These are phyloP conservation scores for Notodonta ziczac DNA, from an alignment of 2,888 invertebrate genomes.

Conservation along the genomic window DNA sequence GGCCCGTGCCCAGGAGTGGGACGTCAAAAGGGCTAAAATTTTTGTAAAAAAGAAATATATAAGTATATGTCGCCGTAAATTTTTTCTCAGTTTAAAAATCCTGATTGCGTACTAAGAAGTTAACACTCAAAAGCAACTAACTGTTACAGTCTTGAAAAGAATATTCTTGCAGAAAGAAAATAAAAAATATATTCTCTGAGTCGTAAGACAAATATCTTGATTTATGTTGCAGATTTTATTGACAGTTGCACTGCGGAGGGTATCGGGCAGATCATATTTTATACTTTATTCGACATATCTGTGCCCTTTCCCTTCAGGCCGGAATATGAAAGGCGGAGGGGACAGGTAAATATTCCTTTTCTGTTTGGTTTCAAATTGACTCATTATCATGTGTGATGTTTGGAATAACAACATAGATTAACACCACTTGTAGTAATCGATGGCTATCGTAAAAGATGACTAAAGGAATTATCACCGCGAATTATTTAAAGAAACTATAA, in stretches of 20 bases:
- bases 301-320: constrained; percentile 18
- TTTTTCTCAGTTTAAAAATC: no score
- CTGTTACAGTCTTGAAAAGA: constrained; percentile 1
- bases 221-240: constrained; percentile 50
- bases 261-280: constrained; percentile 55
- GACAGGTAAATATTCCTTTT: background rate
- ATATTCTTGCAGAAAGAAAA: background rate
- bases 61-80: no score
- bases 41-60: no score
- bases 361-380: background rate
- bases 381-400: background rate
- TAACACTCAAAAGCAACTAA: no score
- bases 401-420: background rate
- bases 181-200: background rate
- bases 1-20: no score
- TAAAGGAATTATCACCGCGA: background rate
- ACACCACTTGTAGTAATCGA: no score
- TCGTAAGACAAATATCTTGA: constrained; percentile 27
- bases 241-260: constrained; percentile 43
- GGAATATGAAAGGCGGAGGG: background rate
- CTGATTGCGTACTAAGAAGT: no score
- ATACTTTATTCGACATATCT: constrained; percentile 49
- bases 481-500: no score
- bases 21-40: no score
- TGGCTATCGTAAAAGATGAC: background rate